phyloP scores from a whole-genome alignment of 2,113 vertebrate species.

The Neopipo cinnamomea region DNA sequence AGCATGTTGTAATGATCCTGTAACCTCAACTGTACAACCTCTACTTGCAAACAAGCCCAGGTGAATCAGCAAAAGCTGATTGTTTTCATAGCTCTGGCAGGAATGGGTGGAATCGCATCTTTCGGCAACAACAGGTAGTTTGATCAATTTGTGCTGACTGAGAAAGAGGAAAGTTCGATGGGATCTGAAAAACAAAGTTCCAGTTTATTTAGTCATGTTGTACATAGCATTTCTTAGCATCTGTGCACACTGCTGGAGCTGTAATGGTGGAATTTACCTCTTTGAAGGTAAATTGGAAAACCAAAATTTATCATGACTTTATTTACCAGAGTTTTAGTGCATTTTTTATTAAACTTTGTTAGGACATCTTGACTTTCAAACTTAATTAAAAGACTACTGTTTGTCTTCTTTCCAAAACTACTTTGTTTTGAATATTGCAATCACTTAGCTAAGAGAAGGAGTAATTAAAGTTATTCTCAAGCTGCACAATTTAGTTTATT shows the following conservation, averaged over 20 bases:
- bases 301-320: background rate
- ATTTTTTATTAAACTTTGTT: conserved; percentile 3
- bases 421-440: conserved; percentile 19
- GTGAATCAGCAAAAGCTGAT: background rate
- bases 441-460: conserved; percentile 9
- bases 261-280: background rate
- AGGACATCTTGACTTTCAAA: conserved; percentile 1
- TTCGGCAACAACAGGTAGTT: background rate
- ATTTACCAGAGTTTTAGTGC: background rate
- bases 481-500: conserved; percentile 53
- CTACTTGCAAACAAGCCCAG: background rate
- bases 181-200: background rate
- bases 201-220: background rate
- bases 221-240: background rate
- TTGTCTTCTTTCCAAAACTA: conserved; percentile 27
- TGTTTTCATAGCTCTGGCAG: background rate
- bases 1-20: background rate
- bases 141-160: background rate
- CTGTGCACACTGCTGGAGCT: background rate
- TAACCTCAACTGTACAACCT: background rate
- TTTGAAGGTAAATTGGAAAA: background rate
- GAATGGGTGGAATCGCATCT: background rate
- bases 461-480: conserved; percentile 67
- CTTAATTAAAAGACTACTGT: conserved; percentile 3
- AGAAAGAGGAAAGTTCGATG: background rate